These are phyloP conservation scores for Capitulum mitella DNA, from an alignment of 2,888 invertebrate species.

Conservation along the genomic window DNA sequence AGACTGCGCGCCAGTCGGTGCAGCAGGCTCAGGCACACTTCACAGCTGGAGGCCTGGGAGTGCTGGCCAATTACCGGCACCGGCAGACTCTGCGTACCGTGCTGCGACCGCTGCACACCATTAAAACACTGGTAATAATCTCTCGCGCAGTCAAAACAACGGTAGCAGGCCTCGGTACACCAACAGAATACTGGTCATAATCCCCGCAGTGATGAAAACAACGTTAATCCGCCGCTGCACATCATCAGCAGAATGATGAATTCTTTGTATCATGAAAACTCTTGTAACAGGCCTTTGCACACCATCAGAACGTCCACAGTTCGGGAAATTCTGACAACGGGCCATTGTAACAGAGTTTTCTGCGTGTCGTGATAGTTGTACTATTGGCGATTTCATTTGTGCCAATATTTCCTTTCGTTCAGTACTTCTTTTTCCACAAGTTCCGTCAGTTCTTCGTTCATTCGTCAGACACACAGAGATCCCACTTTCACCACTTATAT, in stretches of 20 bases:
- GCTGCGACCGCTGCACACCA: constrained; percentile 66
- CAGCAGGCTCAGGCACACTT: constrained; percentile 70
- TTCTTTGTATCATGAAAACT: too few species aligned
- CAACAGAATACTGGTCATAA: neutral
- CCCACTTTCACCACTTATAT: too few species aligned
- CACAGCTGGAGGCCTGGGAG: constrained; percentile 74
- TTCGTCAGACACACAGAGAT: too few species aligned
- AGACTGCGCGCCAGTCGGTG: constrained; percentile 62
- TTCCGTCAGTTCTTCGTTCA: too few species aligned
- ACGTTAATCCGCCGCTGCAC: neutral
- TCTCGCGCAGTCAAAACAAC: constrained; percentile 63
- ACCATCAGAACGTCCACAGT: neutral
- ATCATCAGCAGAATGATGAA: too few species aligned
- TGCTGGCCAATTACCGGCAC: constrained; percentile 84
- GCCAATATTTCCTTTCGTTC: too few species aligned
- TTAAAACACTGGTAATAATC: constrained; percentile 61
- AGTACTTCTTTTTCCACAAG: too few species aligned
- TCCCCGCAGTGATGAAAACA: too few species aligned
- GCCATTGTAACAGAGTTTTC: too few species aligned
- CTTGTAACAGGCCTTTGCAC: neutral
- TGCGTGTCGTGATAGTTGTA: too few species aligned
- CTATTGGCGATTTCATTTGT: too few species aligned
- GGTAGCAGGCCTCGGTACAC: constrained; percentile 45
- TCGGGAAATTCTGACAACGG: neutral
- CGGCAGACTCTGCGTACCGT: constrained; percentile 72